Evolutionary conservation across 1,140 invertebrate genomes (phyloP).

Genomic region (Asobara japonica): DNA sequence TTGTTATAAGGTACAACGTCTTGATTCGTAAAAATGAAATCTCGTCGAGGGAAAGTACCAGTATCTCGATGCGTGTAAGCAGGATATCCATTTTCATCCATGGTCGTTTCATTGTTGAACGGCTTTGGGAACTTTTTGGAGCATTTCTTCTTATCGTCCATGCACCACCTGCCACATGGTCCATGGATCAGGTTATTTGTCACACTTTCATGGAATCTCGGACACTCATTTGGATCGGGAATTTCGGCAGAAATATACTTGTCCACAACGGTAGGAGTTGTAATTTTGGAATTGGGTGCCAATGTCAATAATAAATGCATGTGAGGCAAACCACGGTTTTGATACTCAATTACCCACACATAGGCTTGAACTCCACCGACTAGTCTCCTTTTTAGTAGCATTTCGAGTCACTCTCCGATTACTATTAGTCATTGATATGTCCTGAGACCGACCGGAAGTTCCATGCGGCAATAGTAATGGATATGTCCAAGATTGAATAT

Average conservation of each 20-base stretch:
- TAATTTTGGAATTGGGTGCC: no score
- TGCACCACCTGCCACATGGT: constrained; percentile 50
- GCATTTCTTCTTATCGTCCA: constrained; percentile 50
- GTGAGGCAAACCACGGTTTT: not conserved
- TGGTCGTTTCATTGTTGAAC: constrained; percentile 42
- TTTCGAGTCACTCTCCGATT: not conserved
- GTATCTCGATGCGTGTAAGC: constrained; percentile 19
- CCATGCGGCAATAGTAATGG: not conserved
- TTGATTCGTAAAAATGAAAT: constrained; percentile 17
- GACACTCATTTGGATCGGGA: constrained; percentile 59
- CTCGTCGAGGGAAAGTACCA: not conserved
- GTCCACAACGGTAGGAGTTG: not conserved
- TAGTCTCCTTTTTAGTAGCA: not conserved
- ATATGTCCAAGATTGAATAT: constrained; percentile 11
- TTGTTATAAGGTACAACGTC: no score
- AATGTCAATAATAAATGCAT: no score
- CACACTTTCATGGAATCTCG: constrained; percentile 49
- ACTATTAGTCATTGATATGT: not conserved
- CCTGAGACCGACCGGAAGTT: not conserved
- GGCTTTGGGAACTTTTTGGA: constrained; percentile 51
- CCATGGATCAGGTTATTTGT: constrained; percentile 58
- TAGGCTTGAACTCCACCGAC: not conserved
- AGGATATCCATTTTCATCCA: constrained; percentile 35
- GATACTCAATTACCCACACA: not conserved
- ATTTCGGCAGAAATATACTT: constrained; percentile 59